Percentiles rank a stretch among this genome's conserved stretches.
Evolutionary conservation across 2,113 vertebrate genomes (phyloP).

Genomic region (Nannospalax galili): DNA sequence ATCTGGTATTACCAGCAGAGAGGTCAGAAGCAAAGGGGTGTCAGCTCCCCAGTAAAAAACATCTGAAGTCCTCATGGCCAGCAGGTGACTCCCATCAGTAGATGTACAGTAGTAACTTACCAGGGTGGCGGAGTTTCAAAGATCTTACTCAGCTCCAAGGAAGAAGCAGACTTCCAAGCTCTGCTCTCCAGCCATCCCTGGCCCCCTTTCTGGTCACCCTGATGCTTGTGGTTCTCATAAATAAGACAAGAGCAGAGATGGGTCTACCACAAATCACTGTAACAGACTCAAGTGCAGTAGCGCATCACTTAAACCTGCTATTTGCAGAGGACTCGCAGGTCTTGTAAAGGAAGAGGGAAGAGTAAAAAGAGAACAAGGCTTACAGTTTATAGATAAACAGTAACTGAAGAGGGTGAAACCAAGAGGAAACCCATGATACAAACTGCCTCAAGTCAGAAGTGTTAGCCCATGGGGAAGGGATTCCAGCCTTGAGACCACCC

Average conservation of each 20-base stretch:
- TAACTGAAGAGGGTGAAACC: not conserved
- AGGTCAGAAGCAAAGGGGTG: not conserved
- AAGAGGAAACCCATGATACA: not conserved
- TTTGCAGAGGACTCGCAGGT: not conserved
- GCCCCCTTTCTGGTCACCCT: not conserved
- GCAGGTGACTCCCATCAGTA: fast-evolving
- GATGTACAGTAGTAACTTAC: not conserved
- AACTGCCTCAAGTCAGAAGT: not conserved
- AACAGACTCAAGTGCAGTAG: not conserved
- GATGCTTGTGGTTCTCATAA: not conserved
- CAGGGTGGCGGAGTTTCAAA: not conserved
- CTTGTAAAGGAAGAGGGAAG: not conserved
- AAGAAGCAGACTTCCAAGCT: not conserved
- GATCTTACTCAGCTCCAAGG: not conserved
- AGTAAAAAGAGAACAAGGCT: not conserved
- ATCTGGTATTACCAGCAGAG: too few relatives aligned
- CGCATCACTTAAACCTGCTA: not conserved
- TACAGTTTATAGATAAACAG: not conserved
- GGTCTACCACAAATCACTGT: not conserved
- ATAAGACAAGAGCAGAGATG: not conserved
- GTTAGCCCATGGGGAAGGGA: not conserved
- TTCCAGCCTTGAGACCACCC: not conserved
- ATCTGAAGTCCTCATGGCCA: not conserved
- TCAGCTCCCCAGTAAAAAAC: not conserved
- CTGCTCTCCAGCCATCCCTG: fast-evolving